A percentile compares a stretch with the other conserved stretches of the same genome.
These are phyloP conservation scores for Nycticorax nycticorax DNA, from an alignment of 2,113 vertebrate genomes.

Conservation along the genomic window DNA sequence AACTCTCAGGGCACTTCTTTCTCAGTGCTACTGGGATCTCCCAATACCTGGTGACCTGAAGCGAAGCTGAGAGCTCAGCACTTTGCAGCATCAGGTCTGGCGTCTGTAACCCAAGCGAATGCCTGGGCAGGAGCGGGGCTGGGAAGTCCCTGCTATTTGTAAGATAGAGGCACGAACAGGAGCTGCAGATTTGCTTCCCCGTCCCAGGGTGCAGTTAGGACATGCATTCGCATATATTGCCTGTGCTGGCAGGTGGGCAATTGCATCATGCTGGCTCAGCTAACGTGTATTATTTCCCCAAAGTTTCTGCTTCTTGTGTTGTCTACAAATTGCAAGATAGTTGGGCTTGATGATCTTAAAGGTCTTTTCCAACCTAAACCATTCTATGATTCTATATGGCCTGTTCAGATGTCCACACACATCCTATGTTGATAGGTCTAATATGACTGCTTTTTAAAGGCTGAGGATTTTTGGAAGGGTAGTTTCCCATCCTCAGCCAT, in stretches of 20 bases:
- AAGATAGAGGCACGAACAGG: background rate
- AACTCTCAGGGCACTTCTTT: background rate
- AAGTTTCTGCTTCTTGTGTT: background rate
- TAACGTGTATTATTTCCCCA: background rate
- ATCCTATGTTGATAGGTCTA: background rate
- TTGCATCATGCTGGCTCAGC: background rate
- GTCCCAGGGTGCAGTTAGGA: background rate
- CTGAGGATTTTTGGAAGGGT: background rate
- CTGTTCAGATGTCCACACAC: background rate
- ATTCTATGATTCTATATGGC: accelerated
- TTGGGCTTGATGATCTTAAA: too few relatives aligned
- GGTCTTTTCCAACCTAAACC: too few relatives aligned
- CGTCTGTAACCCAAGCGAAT: background rate
- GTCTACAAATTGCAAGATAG: background rate
- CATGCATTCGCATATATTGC: accelerated
- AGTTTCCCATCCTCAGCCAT: background rate
- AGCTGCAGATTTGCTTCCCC: background rate
- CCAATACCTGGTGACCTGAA: background rate
- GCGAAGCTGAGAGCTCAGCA: background rate
- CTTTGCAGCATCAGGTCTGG: background rate
- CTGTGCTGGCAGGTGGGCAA: background rate
- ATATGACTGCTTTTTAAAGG: background rate
- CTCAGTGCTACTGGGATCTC: background rate
- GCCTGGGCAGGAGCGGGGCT: background rate
- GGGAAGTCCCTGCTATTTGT: background rate